These are phyloP conservation scores for Seira musarum DNA, from an alignment of 2,888 invertebrate species.

Conservation along the genomic window DNA sequence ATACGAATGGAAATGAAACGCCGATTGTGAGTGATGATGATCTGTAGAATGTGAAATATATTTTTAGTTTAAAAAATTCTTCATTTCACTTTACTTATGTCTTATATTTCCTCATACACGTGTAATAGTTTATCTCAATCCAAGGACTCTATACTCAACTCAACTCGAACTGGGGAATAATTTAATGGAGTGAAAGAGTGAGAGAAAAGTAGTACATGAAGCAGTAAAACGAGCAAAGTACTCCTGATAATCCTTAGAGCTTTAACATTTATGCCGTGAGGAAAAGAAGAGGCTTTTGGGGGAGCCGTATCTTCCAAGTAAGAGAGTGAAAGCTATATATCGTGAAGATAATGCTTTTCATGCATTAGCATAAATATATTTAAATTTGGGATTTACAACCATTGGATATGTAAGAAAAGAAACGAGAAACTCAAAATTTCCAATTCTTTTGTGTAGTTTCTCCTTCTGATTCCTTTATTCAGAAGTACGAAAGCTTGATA, in stretches of 20 bases:
- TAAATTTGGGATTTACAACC: background rate
- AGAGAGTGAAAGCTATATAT: background rate
- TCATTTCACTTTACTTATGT: background rate
- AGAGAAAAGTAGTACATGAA: no score
- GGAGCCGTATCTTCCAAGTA: background rate
- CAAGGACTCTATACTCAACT: background rate
- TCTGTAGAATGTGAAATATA: background rate
- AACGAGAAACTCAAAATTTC: background rate
- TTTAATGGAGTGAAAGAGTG: background rate
- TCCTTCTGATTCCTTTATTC: background rate
- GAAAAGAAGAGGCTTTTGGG: background rate
- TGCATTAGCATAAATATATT: constrained; percentile 1
- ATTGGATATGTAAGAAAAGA: background rate
- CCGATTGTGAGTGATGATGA: background rate
- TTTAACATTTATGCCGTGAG: background rate
- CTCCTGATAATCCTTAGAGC: no score
- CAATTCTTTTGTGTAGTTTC: background rate
- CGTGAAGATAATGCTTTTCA: constrained; percentile 3
- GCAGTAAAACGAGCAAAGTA: no score
- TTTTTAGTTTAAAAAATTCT: background rate
- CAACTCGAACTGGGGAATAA: background rate
- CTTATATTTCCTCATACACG: background rate
- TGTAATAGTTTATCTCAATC: background rate
- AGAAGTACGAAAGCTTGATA: background rate
- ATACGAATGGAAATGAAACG: background rate